A percentile compares a stretch with the other conserved stretches of the same genome.
phyloP scores from a whole-genome alignment of 1,140 invertebrate genomes.

The Planococcus citri region DNA sequence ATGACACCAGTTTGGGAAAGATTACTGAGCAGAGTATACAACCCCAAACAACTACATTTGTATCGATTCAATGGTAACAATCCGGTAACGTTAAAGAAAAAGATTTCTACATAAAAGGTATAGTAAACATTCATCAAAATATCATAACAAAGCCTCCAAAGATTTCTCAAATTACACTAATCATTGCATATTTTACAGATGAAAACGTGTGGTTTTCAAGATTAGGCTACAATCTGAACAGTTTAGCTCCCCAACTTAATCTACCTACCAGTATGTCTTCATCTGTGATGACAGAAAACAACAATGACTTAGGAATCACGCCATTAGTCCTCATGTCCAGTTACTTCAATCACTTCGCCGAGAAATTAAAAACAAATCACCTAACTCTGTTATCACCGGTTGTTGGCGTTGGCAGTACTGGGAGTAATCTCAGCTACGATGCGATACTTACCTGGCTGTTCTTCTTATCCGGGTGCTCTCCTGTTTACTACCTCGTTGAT shows the following conservation, averaged over 20 bases:
- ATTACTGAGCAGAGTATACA: slow-evolving; percentile 59
- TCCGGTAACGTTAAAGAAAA: slow-evolving; percentile 72
- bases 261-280: slow-evolving; percentile 42
- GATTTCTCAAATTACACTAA: too few species aligned
- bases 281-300: slow-evolving; percentile 44
- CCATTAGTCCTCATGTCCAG: slow-evolving; percentile 56
- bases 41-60: slow-evolving; percentile 66
- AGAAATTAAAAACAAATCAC: slow-evolving; percentile 57
- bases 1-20: slow-evolving; percentile 84
- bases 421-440: too few species aligned
- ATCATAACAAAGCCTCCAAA: too few species aligned
- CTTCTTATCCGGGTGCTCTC: too few species aligned
- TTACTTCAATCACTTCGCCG: slow-evolving; percentile 60
- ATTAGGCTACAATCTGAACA: slow-evolving; percentile 74
- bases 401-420: too few species aligned
- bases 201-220: slow-evolving; percentile 69
- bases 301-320: slow-evolving; percentile 36
- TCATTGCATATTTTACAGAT: slow-evolving; percentile 42
- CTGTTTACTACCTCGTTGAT: too few species aligned
- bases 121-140: not conserved
- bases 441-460: too few species aligned
- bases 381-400: slow-evolving; percentile 33
- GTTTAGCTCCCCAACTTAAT: slow-evolving; percentile 70
- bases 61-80: slow-evolving; percentile 88
- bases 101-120: slow-evolving; percentile 59